Evolutionary conservation across 2,797 vertebrate genomes (phyloP), one percentile per base, ranked within the genome.

Genomic region (Fistularia tabacaria): DNA sequence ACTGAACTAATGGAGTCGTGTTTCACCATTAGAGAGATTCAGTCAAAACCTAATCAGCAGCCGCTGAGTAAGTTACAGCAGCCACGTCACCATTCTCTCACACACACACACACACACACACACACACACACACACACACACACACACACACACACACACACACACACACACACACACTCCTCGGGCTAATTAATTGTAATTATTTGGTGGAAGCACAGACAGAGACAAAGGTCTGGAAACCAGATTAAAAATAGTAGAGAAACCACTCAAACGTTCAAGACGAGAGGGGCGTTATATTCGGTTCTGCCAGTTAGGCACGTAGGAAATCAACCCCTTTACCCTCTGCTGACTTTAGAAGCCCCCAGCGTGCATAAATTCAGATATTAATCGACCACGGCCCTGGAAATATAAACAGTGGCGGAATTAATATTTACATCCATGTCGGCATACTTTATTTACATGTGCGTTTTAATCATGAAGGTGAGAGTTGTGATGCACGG

Each of bases 151-250:
- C 25, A 25, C 5, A 25, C 25, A 25, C 25, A 25, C 25, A 25
- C 5, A 3, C 25, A 5, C 25, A 25, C 25, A 25, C 25, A 25
- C 57, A 42, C 59, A 49, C 65, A 52, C 3, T 40, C 73, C 71
- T 71, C 63, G 3, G 8, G 36, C 62, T 12, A 56, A 86, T 74
- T 71, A 83, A 87, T 80, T 84, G 69, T 80, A 83, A 83, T 75
- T 36, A 85, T 75, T 70, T 56, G 60, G 38, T 43, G 45, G 49
- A 66, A 61, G 71, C 52, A 49, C 58, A 72, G 63, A 79, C 67
- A 44, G 38, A 69, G 64, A 58, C 59, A 66, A 57, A 64, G 69
- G 85, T 87, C 80, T 64, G 59, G 10, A 2, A 38, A 3, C 0
- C 44, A 49, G 51, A 54, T 65, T 82, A 74, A 82, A 79, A 77